Base-by-base conservation (phyloP, 2,888 invertebrate species). In the Athalia rosae region DNA sequence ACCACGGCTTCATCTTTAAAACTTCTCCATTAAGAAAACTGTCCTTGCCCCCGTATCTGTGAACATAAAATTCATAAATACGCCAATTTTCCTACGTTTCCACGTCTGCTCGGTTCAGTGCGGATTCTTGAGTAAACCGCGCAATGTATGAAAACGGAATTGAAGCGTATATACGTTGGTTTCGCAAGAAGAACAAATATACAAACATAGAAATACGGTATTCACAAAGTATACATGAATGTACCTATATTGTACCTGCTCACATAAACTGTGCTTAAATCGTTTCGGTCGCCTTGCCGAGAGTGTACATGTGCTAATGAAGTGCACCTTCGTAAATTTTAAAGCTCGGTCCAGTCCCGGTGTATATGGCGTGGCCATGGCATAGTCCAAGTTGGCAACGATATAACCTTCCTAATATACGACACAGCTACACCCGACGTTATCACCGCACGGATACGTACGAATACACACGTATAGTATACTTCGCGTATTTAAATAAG, bases 401-500 rank as follows among this genome's bases (percentile, higher is more conserved):
- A 64, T 64, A 64, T 45, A 11, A n/a, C 53, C 4, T 9, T 53
- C 9, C 53, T 11, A n/a, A 66, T 28, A 11, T 43, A 63, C n/a
- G 41, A 63, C 43, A 43, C 63, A 43, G 53, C 8, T 15, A 48
- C 8, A 15, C 59, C 6, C 11, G 61, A 8, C 8, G 15, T 8
- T 53, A 61, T 28, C 28, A 28, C 28, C 28, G 28, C n/a, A 50
- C 28, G 50, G 50, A 15, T 41, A 69, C n/a, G n/a, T 53, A 69
- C 56, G 53, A n/a, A 4, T 56, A 43, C 9, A 56, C 3, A 45
- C 58, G 43, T 45, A 45, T 58, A n/a, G 11, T 64, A 45, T 58
- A 71, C 84, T 87, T 85, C 85, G 80, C 83, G 82, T 84, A 86
- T 87, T 87, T 88, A 85, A 87, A 87, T 86, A 85, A 85, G 86